Evolutionary conservation across 2,888 invertebrate species (phyloP), one percentile per base, ranked within the genome.

Genomic region (Noctua janthe): DNA sequence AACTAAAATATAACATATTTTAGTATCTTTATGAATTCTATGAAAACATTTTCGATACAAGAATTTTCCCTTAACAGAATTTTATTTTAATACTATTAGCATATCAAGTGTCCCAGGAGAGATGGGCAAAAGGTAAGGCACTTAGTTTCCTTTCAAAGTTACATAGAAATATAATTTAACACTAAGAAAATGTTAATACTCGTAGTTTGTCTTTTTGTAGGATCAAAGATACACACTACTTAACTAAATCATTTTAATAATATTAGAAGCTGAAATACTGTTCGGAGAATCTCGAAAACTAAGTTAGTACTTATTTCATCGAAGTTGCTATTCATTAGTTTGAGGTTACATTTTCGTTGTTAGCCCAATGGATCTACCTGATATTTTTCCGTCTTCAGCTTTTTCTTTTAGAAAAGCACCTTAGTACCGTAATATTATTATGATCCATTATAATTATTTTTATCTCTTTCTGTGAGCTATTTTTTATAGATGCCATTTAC

Each of bases 71-170:
- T 47, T 64, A 72, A 43, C 71, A 76, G 20, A 82, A 78, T 77
- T 74, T 71, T 47, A 70, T 75, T 51, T 76, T 66, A 81, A 87
- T 70, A 69, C 70, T 64, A 81, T 87, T 89, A 82, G 82, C 86
- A 88, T 88, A 85, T 39, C 80, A 78, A 89, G 59, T 71, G 74
- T 84, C 72, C 23, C 67, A 15, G 3, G 51, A 73, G 56, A 78
- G 64, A 67, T 56, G 59, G 74, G 71, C 70, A 81, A 80, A 81
- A 81, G 81, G 35, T 82, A 54, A 71, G n/a, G 62, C 62, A 81
- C 70, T 85, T 80, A 85, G 66, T 47, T 79, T 56, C 23, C 20
- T 59, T 51, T 64, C n/a, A 49, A 15, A 71, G 47, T 47, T 20
- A 20, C n/a, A 71, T 29, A 47, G 7, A 72, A 69, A 75, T 47